Base-by-base conservation (phyloP, 2,888 invertebrate genomes). In the Ochropleura plecta region DNA sequence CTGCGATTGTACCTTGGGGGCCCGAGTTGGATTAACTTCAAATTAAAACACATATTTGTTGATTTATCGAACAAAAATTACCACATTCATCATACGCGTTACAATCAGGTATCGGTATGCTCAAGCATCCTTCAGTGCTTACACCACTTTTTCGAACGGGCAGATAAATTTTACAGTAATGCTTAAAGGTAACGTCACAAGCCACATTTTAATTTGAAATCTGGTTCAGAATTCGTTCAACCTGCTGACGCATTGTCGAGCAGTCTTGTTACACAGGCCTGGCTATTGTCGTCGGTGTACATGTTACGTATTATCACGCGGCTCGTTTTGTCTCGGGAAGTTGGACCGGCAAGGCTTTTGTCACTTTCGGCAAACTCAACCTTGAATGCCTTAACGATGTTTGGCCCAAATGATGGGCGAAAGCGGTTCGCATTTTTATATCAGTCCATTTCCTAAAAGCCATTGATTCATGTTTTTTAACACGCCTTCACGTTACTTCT, bases 341-440 rank as follows among this genome's bases (percentile, higher is more conserved):
- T 81, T 70, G 42, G 48, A 70, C 86, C 80, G 71, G 86, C 91
- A 93, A 93, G 93, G 92, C 88, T 93, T 80, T 91, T 89, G 89
- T 89, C 91, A 88, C 93, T 94, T 92, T 94, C 93, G 91, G 92
- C 85, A 81, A 82, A 74, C 71, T 81, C 90, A 92, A 92, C 95
- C 95, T 95, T 95, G 94, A 91, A 90, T 89, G 89, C 76, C 83
- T 86, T 90, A 88, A 86, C 71, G 83, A 72, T 0, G 73, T 59
- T 64, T 73, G 90, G 87, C 62, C 44, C 72, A 88, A 89, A 88
- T 77, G 66, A 90, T 70, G 70, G 78, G 82, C 66, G 60, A 63
- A 46, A 79, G 82, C 86, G 88, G 65, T 59, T 65, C 30, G 14
- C 20, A 64, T 62, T 16, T 6, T 2, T 30, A 46, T 40, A 55